These are phyloP conservation scores for Notarius lentiginosus DNA, from an alignment of 2,113 vertebrate species.

Conservation along the genomic window DNA sequence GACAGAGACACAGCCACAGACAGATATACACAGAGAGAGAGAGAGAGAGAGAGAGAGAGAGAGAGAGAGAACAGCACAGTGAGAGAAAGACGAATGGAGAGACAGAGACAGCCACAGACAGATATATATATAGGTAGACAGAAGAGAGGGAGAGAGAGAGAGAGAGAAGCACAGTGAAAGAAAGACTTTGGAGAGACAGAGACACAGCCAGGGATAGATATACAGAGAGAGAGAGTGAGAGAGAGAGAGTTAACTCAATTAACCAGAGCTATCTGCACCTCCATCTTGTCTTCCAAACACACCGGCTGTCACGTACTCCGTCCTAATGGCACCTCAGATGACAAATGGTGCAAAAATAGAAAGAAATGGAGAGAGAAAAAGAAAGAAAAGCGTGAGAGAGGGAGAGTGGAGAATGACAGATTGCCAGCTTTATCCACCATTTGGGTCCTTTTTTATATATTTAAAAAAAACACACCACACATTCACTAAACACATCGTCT, in stretches of 20 bases:
- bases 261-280: slow-evolving; percentile 63
- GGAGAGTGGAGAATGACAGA: slow-evolving; percentile 19
- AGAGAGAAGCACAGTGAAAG: slow-evolving; percentile 52
- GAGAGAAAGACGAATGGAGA: slow-evolving; percentile 47
- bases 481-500: slow-evolving; percentile 26
- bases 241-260: slow-evolving; percentile 69
- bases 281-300: slow-evolving; percentile 48
- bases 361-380: not conserved
- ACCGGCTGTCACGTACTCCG: slow-evolving; percentile 35
- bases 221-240: not conserved
- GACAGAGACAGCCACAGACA: slow-evolving; percentile 41
- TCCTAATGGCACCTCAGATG: slow-evolving; percentile 62
- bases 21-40: not conserved
- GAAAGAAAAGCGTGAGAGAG: not conserved
- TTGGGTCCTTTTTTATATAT: not conserved
- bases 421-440: slow-evolving; percentile 44
- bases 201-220: slow-evolving; percentile 48
- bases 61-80: too few relatives aligned
- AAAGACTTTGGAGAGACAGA: slow-evolving; percentile 38
- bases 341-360: slow-evolving; percentile 60
- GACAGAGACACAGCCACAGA: not conserved
- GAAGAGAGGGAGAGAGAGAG: slow-evolving; percentile 28
- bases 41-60: slow-evolving; percentile 45
- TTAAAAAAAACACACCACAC: not conserved
- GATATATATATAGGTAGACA: slow-evolving; percentile 50